Evolutionary conservation across 2,888 invertebrate genomes (phyloP), one percentile per base, ranked within the genome.

Genomic region (Melieria crassipennis): DNA sequence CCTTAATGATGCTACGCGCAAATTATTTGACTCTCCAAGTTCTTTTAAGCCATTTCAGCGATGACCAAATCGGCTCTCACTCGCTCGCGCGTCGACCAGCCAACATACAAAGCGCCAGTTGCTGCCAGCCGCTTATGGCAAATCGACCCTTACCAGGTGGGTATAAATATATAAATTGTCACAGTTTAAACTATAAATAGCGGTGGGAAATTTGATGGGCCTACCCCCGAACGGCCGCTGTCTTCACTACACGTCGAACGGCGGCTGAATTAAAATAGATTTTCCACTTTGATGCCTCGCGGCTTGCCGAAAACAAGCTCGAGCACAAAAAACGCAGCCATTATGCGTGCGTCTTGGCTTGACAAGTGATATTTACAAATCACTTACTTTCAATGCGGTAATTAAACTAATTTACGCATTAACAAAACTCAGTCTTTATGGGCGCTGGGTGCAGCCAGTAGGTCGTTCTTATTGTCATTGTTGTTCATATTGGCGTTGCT

Each of bases 381-480:
- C 52, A 52, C 6, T 52, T 52, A 52, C 52, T 52, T 52, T 52
- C n/a, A 52, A 52, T 52, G 13, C 52, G 52, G 13, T 52, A 52
- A 52, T 52, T 52, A 52, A 52, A 52, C 52, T 52, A 52, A 52
- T 52, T 52, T 52, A 52, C 52, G 52, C 52, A 52, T 52, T n/a
- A 52, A 13, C 5, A 52, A 52, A 52, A 52, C 9, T 52, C 13
- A n/a, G 13, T 52, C 5, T 52, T 52, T 52, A 52, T 52, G 52
- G 6, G 52, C 11, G 11, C 9, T 52, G 13, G 13, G 52, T 52
- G 52, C 52, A n/a, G 11, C 52, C 13, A 2, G 52, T 52, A 3
- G 9, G 52, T 11, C 10, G 6, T n/a, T 6, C 13, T 52, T 11
- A 52, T n/a, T 52, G 11, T 1, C 11, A 52, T 13, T 52, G 11